Percentiles rank a stretch among this genome's conserved stretches.
phyloP scores from a whole-genome alignment of 2,113 vertebrate species.

The Apodemus speciosus region DNA sequence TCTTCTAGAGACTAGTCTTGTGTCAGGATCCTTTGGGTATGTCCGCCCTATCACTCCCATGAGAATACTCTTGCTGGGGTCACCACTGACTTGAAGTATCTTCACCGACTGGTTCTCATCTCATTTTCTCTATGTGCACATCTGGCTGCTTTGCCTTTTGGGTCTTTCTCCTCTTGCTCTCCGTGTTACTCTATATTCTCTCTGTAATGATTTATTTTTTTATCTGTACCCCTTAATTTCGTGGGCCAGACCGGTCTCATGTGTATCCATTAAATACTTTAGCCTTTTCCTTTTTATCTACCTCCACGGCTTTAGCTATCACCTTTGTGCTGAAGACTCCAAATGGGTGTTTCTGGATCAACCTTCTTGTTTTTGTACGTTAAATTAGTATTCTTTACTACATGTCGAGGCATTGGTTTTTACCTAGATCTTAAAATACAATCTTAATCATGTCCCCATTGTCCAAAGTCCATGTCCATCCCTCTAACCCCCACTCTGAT shows the following conservation, averaged over 20 bases:
- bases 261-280: background rate
- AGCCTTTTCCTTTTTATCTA: background rate
- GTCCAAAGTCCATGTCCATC: background rate
- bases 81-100: background rate
- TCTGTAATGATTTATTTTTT: background rate
- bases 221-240: background rate
- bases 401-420: background rate
- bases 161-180: background rate
- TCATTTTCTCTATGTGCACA: background rate
- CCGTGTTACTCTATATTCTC: background rate
- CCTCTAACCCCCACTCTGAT: background rate
- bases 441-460: background rate
- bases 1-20: background rate
- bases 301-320: background rate
- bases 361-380: background rate
- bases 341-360: constrained; percentile 7
- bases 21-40: background rate
- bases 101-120: background rate
- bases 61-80: background rate
- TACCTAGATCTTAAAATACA: background rate
- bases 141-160: background rate
- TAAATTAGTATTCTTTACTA: background rate
- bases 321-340: background rate
- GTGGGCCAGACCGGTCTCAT: background rate
- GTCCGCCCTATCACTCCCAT: background rate